Evolutionary conservation across 2,113 vertebrate species (phyloP), one percentile per base, ranked within the genome.

Genomic region (Epinephelus moara): DNA sequence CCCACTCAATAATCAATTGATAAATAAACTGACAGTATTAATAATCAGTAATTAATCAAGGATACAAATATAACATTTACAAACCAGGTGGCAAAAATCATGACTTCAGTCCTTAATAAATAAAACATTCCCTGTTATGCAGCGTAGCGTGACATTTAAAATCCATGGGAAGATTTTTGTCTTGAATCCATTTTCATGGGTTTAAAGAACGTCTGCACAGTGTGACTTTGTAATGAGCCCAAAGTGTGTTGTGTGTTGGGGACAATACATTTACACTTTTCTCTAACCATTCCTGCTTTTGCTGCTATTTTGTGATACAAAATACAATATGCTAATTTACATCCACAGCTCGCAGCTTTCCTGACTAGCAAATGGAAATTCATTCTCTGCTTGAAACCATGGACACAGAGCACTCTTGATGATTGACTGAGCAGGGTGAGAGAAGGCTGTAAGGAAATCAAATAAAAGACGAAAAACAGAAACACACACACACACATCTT

Each of bases 401-500:
- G 52, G 70, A 71, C 55, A 64, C 27, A 18, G 25, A 40, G 40
- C 15, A 40, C 37, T 49, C 3, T 42, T 66, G 7, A 70, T 30
- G 37, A 23, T 12, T 73, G 67, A 25, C 25, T 15, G 25, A 40
- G 37, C 27, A 64, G 23, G n/a, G 50, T 63, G 6, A 69, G 63
- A 84, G 11, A 75, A 49, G 7, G 17, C 14, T 18, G 4, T 93
- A 95, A 95, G 93, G 93, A 94, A 94, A 85, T 78, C 0, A 72
- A 63, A 85, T 50, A 89, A 80, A 89, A 50, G 1, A 49, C 15
- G 15, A 50, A 50, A 30, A 15, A 53, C 0, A 68, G 5, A 67
- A 5, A 63, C 27, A 73, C 17, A 45, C 42, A 60, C 17, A 75
- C 11, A 75, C 2, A 47, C 19, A 70, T 59, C 53, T 76, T 37